Evolutionary conservation across 1,140 invertebrate species (phyloP).

Genomic region (Nephotettix cincticeps): DNA sequence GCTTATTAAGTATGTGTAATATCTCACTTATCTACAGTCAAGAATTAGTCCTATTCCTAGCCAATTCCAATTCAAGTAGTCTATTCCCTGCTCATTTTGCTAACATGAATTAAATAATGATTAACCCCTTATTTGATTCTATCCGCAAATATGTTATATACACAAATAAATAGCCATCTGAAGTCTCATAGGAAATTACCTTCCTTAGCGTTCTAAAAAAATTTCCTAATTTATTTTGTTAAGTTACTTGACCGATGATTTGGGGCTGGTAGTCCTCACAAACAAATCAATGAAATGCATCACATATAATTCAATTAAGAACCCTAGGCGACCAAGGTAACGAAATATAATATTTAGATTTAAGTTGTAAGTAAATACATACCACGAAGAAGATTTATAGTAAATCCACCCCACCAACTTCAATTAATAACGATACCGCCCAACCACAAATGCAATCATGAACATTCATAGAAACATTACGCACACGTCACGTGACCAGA

Average conservation of each 20-base stretch:
- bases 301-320: not conserved
- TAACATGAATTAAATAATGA: too few relatives aligned
- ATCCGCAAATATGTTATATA: too few relatives aligned
- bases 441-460: constrained; percentile 17
- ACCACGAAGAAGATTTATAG: not conserved
- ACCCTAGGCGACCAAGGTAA: not conserved
- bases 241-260: not conserved
- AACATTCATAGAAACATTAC: constrained; percentile 11
- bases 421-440: constrained; percentile 19
- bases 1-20: too few relatives aligned
- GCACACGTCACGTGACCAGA: constrained; percentile 14
- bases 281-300: constrained; percentile 5
- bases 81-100: too few relatives aligned
- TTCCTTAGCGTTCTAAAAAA: too few relatives aligned
- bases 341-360: not conserved
- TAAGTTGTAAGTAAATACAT: not conserved
- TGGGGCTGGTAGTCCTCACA: not conserved
- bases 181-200: too few relatives aligned
- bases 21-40: too few relatives aligned
- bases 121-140: too few relatives aligned
- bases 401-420: constrained; percentile 4
- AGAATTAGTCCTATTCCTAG: too few relatives aligned
- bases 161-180: too few relatives aligned
- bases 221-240: too few relatives aligned
- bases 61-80: too few relatives aligned